Base-by-base conservation (phyloP, 2,797 vertebrate species). In the Epinephelus awoara region DNA sequence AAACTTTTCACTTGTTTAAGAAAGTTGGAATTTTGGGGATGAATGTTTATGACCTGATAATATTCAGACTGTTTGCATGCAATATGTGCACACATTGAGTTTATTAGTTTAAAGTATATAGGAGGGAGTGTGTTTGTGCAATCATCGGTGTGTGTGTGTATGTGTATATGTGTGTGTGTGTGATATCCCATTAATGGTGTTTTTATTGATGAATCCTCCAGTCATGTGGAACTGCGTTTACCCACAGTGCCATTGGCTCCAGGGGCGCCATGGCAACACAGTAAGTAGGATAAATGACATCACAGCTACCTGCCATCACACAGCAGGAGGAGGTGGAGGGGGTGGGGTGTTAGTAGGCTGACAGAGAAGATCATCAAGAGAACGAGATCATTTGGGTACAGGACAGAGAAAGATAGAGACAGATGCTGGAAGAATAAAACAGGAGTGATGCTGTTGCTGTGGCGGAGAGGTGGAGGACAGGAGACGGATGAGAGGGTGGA, bases 261-360 rank as follows among this genome's bases (percentile, higher is more conserved):
- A 46, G 72, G 73, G 81, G 77, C 34, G 17, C 80, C 74, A 86
- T 86, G 85, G 89, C 74, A 91, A 90, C 85, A 49, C 57, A 23
- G 73, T 91, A 89, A 93, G 80, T 84, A 84, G 84, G 87, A 90
- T 89, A 80, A 82, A 90, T 72, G 58, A 88, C 85, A 85, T 59
- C 74, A 79, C 55, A 55, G 72, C 69, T 57, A 82, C 73, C 78
- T 88, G 82, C 77, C 76, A 83, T 46, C 54, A 18, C 58, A 77
- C 82, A 77, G 84, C 67, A 78, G 75, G 85, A 75, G 51, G 79
- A 2, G n/a, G 3, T 46, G 21, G 8, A 10, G 49, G 25, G 46
- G 13, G 10, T 42, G 65, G 21, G n/a, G 18, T 42, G 3, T 29
- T 54, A 38, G 25, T 64, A 59, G 52, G 27, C 6, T 52, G 25